Evolutionary conservation across 2,888 invertebrate species (phyloP), one percentile per base, ranked within the genome.

Genomic region (Zygothrica quintamaculata): DNA sequence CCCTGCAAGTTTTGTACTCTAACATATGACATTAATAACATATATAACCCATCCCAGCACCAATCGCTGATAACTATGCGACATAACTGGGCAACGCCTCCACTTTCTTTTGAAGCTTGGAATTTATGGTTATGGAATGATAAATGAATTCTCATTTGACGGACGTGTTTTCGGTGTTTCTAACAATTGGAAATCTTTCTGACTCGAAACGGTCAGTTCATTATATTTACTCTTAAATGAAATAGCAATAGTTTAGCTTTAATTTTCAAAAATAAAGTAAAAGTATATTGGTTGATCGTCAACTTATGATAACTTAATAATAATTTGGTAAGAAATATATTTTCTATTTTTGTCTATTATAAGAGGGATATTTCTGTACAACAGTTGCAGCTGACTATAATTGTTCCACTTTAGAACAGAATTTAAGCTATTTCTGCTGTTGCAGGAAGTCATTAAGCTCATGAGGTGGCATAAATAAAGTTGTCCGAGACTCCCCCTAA

Each of bases 401-500:
- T 72, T 72, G 72, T 65, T 52, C 71, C 15, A 71, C 42, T 76
- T 73, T 57, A 8, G 70, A 47, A 57, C 47, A 40, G 15, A 57
- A 59, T 48, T 48, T 13, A 34, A 53, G 65, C 46, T 65, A 59
- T 65, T 71, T 68, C 36, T 33, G 56, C 33, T 31, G 33, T 58
- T 81, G 70, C 81, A 87, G 81, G 81, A 81, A 81, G 87, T 82
- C 84, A 87, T 81, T 87, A 81, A 87, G 81, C 87, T 81, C 67
- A 64, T 62, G 58, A 60, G 61, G 66, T 56, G 76, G 85, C 76
- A 81, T 84, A 81, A 81, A 81, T 84, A 81, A 81, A 87, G 82
- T 87, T 87, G 39, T 48, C 62, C 37, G 44, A 12, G 11, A 40
- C 50, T 44, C 48, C 37, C 57, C 47, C 29, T 13, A 15, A n/a